A percentile compares a stretch with the other conserved stretches of the same genome.
Evolutionary conservation across 2,797 vertebrate genomes (phyloP).

Genomic region (Tenualosa thibaudeaui): DNA sequence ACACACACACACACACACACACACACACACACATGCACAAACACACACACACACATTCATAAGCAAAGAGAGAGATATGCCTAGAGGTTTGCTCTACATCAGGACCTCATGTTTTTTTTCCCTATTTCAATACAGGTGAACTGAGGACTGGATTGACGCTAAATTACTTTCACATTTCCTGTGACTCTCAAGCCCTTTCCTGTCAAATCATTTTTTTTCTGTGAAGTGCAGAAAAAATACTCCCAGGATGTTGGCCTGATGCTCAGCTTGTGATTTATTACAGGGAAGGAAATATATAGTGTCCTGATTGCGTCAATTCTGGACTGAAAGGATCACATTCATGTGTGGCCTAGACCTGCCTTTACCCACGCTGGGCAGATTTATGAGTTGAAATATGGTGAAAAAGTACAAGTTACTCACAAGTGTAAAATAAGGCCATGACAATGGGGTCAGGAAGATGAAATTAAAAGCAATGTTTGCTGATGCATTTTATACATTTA

Average conservation of each 20-base stretch:
- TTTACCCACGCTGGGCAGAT: background rate
- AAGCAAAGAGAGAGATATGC: conserved; percentile 44
- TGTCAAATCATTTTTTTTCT: conserved; percentile 15
- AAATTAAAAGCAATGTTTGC: background rate
- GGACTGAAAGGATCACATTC: background rate
- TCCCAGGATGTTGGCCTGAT: background rate
- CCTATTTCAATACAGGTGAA: conserved; percentile 31
- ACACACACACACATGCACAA: background rate
- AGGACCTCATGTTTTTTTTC: conserved; percentile 8
- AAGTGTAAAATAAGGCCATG: background rate
- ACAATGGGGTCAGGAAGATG: background rate
- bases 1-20: background rate
- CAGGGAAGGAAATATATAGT: background rate
- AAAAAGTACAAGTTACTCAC: background rate
- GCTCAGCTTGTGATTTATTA: background rate
- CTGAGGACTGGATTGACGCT: conserved; percentile 4
- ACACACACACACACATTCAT: conserved; percentile 18
- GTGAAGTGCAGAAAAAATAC: background rate
- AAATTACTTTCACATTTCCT: conserved; percentile 10
- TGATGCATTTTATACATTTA: background rate
- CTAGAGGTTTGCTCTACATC: conserved; percentile 49
- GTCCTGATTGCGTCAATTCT: conserved; percentile 13
- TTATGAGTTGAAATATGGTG: background rate
- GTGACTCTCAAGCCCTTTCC: background rate
- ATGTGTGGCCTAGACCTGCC: background rate